A percentile compares a stretch with the other conserved stretches of the same genome.
Evolutionary conservation across 2,888 invertebrate species (phyloP).

Genomic region (Phyllotreta striolata): DNA sequence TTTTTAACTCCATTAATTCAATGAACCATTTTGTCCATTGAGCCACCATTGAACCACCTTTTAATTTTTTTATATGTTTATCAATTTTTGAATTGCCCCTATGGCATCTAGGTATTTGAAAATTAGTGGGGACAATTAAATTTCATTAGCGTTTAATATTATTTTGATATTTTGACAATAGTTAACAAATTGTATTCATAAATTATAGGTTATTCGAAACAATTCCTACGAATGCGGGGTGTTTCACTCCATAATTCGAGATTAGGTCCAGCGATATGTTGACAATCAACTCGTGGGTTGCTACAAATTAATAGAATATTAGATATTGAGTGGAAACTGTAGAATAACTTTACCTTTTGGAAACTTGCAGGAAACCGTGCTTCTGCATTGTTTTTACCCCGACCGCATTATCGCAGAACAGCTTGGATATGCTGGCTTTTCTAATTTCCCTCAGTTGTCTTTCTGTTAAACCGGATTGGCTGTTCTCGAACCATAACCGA

Average conservation of each 20-base stretch:
- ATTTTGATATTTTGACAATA: too few relatives aligned
- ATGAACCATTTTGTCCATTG: too few relatives aligned
- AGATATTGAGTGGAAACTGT: too few relatives aligned
- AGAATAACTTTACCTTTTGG: conserved; percentile 62
- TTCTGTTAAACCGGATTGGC: conserved; percentile 70
- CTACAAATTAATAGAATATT: conserved; percentile 15
- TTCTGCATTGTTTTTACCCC: conserved; percentile 71
- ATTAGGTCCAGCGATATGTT: conserved; percentile 2
- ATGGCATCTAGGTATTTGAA: conserved; percentile 59
- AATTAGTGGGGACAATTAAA: conserved; percentile 48
- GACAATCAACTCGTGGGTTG: conserved; percentile 7
- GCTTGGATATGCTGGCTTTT: conserved; percentile 76
- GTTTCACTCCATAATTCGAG: conserved; percentile 20
- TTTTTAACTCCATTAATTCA: too few relatives aligned
- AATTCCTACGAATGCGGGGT: not conserved
- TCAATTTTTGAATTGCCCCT: too few relatives aligned
- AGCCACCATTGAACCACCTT: too few relatives aligned
- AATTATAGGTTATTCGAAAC: too few relatives aligned
- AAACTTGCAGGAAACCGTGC: conserved; percentile 70
- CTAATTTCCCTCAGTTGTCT: conserved; percentile 82
- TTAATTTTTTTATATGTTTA: too few relatives aligned
- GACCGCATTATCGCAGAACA: conserved; percentile 82
- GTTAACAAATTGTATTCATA: too few relatives aligned
- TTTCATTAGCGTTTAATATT: not conserved
- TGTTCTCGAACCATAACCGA: conserved; percentile 80